Conservation (phyloP, 2,888 invertebrate genomes). For the Phortica magna region DNA sequence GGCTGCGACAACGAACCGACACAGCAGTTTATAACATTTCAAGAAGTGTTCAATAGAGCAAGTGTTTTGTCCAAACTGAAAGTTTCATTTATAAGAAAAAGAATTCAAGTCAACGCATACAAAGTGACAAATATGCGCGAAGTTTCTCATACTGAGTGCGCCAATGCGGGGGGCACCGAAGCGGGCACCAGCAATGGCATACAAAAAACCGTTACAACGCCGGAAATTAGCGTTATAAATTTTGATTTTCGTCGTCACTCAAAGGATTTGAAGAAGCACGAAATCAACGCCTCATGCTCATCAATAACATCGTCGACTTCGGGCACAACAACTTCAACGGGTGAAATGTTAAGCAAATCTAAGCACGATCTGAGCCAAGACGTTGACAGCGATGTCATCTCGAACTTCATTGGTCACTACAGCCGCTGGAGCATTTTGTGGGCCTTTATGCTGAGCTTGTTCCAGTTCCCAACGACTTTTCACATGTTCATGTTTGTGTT, state of each 20-base stretch:
- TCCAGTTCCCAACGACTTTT: slow-evolving; percentile 82
- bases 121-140: no score
- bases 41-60: no score
- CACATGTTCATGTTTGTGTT: slow-evolving; percentile 83
- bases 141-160: neutral
- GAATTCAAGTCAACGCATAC: no score
- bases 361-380: slow-evolving; percentile 68
- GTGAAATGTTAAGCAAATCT: neutral
- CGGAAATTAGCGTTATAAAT: slow-evolving; percentile 75
- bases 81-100: no score
- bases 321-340: neutral
- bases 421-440: slow-evolving; percentile 82
- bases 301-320: neutral
- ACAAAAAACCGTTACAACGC: slow-evolving; percentile 66
- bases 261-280: slow-evolving; percentile 72
- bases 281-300: slow-evolving; percentile 21
- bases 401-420: slow-evolving; percentile 81
- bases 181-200: neutral
- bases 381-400: slow-evolving; percentile 79
- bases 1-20: neutral
- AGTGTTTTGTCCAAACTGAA: no score
- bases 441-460: slow-evolving; percentile 81
- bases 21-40: no score
- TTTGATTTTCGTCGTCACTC: slow-evolving; percentile 75
- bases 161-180: slow-evolving; percentile 70